phyloP scores from a whole-genome alignment of 2,113 vertebrate genomes.

The Oostethus manadensis region DNA sequence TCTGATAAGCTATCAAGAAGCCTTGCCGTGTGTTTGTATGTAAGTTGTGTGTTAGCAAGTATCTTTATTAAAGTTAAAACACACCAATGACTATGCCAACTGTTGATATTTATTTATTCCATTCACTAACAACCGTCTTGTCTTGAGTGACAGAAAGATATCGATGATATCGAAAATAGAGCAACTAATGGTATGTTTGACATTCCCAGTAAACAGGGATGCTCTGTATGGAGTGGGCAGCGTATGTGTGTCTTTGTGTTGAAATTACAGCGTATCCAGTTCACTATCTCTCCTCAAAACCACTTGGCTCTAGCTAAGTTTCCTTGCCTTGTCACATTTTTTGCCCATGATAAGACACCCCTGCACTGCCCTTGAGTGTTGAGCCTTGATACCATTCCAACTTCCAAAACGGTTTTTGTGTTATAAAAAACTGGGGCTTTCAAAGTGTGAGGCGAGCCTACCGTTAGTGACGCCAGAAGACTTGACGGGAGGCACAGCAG shows the following conservation, averaged over 20 bases:
- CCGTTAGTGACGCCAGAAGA: too few species aligned
- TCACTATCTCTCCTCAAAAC: constrained; percentile 30
- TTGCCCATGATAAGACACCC: constrained; percentile 39
- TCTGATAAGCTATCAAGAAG: constrained; percentile 60
- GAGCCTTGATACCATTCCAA: constrained; percentile 38
- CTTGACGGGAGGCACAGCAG: too few species aligned
- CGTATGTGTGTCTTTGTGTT: constrained; percentile 4
- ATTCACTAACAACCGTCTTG: constrained; percentile 44
- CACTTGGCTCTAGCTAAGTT: constrained; percentile 36
- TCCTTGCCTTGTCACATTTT: constrained; percentile 49
- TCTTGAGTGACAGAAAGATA: too few species aligned
- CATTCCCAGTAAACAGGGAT: neutral
- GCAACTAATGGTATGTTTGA: neutral
- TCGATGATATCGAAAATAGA: neutral
- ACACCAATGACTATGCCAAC: constrained; percentile 52
- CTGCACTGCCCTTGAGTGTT: constrained; percentile 43
- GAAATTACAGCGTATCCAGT: neutral
- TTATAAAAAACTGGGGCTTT: neutral
- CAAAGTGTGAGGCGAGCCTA: neutral
- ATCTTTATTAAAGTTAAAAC: neutral
- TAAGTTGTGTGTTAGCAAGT: neutral
- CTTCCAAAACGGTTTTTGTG: neutral
- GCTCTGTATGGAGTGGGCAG: constrained; percentile 1
- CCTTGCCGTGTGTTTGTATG: constrained; percentile 28
- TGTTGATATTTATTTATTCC: constrained; percentile 49